Evolutionary conservation across 2,797 vertebrate genomes (phyloP).

Genomic region (Crocodylus rhombifer): DNA sequence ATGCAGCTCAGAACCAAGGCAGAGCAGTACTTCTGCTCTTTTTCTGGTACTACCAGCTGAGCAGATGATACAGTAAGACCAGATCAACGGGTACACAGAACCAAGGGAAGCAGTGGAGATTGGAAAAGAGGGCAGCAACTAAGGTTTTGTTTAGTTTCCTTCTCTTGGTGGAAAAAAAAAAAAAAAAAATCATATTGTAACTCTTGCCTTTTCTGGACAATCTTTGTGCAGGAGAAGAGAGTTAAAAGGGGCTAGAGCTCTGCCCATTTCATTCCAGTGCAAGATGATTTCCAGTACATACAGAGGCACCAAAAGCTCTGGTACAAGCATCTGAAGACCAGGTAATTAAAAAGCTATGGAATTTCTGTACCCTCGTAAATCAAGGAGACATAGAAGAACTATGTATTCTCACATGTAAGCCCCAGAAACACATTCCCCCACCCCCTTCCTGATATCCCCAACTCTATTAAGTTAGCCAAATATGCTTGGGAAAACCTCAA

Average conservation of each 20-base stretch:
- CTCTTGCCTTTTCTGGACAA: background rate
- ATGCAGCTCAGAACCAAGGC: background rate
- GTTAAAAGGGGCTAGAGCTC: background rate
- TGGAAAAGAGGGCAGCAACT: too few species aligned
- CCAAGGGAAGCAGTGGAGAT: background rate
- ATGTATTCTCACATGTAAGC: background rate
- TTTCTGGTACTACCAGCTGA: background rate
- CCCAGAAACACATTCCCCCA: background rate
- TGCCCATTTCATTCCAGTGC: background rate
- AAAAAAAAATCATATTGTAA: background rate
- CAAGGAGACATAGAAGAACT: background rate
- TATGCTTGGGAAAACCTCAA: background rate
- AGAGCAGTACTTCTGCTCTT: too few species aligned
- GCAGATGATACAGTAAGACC: background rate
- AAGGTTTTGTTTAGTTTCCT: too few species aligned
- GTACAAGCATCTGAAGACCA: background rate
- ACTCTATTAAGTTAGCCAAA: conserved; percentile 3
- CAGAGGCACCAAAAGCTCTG: background rate
- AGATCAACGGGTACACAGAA: background rate
- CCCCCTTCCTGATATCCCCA: background rate
- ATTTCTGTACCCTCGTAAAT: background rate
- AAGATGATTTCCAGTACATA: fast-evolving
- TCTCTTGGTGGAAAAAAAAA: background rate
- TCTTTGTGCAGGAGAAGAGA: background rate
- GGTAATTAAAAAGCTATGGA: background rate